Base-by-base conservation (phyloP, 2,113 vertebrate genomes). In the Gnathochromis pfefferi region DNA sequence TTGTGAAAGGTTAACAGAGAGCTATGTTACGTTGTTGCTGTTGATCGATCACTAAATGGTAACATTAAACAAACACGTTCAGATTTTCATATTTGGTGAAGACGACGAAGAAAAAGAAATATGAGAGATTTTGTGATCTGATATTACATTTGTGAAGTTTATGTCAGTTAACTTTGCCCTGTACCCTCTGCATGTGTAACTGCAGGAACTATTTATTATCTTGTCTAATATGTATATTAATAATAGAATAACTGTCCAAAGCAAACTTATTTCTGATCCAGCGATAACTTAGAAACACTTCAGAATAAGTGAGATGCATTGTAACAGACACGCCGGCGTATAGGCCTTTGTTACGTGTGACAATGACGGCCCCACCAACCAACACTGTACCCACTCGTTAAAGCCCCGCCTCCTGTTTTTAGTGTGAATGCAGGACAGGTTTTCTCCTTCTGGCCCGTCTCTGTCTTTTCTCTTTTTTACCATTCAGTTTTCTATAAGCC, bases 401-500 rank as follows among this genome's bases (percentile, higher is more conserved):
- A 28, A 5, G 16, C 47, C 7, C 35, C 3, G 55, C 53, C 70
- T 31, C 75, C 55, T 70, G 26, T 16, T 19, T n/a, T 57, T 9
- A 13, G 82, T 26, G 88, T 58, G 70, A 68, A 84, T 82, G 38
- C 19, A 19, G 75, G 40, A 42, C 45, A 28, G 19, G 19, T 68
- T 51, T 83, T 73, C 23, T 81, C 49, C 54, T 89, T 51, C 54
- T 89, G 16, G 26, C 63, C 26, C n/a, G 3, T 81, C 31, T 45
- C 58, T 40, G 45, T 54, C 45, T 55, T 26, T 53, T 86, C 73
- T 83, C 79, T 78, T 38, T 91, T 83, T 88, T 63, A 80, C 83
- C 90, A 93, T 92, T 93, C 92, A 87, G 82, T 89, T 92, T 92
- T 91, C 89, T 90, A 63, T 84, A 89, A 93, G 82, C 91, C 91